Evolutionary conservation across 2,797 vertebrate species (phyloP).

Genomic region (Botia almorhae): DNA sequence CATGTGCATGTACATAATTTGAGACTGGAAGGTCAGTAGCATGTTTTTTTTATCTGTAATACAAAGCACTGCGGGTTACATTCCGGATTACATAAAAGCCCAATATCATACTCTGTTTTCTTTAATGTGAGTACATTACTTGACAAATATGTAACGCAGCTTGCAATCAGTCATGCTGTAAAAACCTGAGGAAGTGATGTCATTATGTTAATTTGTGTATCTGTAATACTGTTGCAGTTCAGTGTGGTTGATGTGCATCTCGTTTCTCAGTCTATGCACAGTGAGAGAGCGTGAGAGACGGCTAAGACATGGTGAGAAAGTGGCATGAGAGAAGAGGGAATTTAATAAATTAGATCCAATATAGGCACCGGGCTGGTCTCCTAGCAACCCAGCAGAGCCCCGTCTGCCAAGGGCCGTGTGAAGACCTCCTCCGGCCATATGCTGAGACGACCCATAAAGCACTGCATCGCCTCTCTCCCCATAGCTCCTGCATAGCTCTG

Average conservation of each 20-base stretch:
- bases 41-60: no score
- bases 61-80: no score
- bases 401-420: slow-evolving; percentile 74
- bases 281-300: slow-evolving; percentile 54
- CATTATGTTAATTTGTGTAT: not conserved
- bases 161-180: not conserved
- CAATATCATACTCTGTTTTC: no score
- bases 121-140: not conserved
- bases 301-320: slow-evolving; percentile 65
- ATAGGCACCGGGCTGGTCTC: slow-evolving; percentile 76
- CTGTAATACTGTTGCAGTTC: slow-evolving; percentile 26
- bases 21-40: no score
- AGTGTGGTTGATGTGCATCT: slow-evolving; percentile 16
- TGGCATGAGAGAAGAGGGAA: slow-evolving; percentile 69
- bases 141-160: not conserved
- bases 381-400: slow-evolving; percentile 79
- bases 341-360: slow-evolving; percentile 81
- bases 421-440: slow-evolving; percentile 67
- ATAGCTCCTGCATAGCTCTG: slow-evolving; percentile 41
- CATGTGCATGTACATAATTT: no score
- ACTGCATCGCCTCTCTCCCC: slow-evolving; percentile 38
- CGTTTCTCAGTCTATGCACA: slow-evolving; percentile 47
- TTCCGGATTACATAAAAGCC: no score
- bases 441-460: slow-evolving; percentile 55
- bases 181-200: not conserved